Evolutionary conservation across 1,140 invertebrate species (phyloP).

Genomic region (Diorhabda carinulata): DNA sequence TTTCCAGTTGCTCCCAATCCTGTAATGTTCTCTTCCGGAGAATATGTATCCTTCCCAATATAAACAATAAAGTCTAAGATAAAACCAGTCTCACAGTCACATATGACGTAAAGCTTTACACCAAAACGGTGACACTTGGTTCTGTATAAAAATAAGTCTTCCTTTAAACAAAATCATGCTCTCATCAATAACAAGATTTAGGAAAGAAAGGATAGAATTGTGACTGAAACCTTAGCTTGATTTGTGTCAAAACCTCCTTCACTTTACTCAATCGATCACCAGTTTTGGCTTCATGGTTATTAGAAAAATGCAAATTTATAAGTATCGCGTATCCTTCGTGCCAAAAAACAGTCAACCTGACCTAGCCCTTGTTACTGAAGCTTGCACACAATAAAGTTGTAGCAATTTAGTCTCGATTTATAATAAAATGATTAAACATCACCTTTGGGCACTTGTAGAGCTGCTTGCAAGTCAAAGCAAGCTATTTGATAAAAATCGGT

Average conservation of each 20-base stretch:
- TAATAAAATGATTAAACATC: no score
- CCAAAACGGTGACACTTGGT: constrained; percentile 42
- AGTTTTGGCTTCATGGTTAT: no score
- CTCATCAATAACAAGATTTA: constrained; percentile 36
- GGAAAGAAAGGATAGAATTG: constrained; percentile 28
- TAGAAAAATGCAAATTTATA: no score
- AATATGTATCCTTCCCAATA: constrained; percentile 32
- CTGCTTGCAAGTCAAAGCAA: no score
- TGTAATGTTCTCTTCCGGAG: constrained; percentile 23
- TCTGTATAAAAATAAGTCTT: constrained; percentile 42
- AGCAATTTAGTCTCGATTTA: no score
- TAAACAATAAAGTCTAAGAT: constrained; percentile 44
- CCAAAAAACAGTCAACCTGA: no score
- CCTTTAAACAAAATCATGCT: constrained; percentile 41
- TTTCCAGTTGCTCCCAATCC: constrained; percentile 33
- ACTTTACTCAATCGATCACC: constrained; percentile 14
- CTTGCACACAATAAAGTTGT: no score
- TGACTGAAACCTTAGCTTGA: constrained; percentile 19
- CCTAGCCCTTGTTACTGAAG: no score
- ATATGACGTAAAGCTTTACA: constrained; percentile 43
- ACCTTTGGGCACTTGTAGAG: no score
- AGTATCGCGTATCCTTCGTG: no score
- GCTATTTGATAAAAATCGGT: no score
- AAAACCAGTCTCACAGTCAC: constrained; percentile 40
- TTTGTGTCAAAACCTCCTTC: constrained; percentile 15